Conservation (phyloP, 1,140 invertebrate species). For the Temnothorax curvispinosus region DNA sequence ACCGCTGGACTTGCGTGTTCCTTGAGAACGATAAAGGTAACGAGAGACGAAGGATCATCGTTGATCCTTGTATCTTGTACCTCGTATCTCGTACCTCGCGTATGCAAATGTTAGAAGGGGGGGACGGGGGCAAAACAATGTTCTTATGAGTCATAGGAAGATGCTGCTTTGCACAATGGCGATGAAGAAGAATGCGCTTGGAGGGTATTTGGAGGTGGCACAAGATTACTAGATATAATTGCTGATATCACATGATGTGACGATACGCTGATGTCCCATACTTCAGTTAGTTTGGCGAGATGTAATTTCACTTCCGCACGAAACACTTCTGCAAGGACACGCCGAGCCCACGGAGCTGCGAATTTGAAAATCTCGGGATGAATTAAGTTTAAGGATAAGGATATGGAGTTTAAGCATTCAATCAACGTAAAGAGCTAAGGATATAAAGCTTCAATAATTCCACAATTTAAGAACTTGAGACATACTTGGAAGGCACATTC, state of each 20-base stretch:
- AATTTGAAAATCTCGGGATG: neutral
- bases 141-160: slow-evolving; percentile 38
- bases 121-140: neutral
- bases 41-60: neutral
- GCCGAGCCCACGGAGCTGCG: neutral
- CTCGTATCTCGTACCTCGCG: neutral
- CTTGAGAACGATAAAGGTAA: slow-evolving; percentile 8
- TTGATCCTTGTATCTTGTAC: neutral
- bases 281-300: neutral
- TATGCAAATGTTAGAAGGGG: neutral
- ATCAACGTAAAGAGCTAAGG: neutral
- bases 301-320: neutral
- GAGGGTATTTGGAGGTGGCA: neutral
- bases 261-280: neutral
- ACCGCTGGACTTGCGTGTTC: neutral
- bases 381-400: slow-evolving; percentile 1
- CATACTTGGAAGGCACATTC: neutral
- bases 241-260: neutral
- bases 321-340: neutral
- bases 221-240: slow-evolving; percentile 2
- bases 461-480: neutral
- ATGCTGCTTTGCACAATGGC: neutral
- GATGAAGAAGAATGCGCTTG: neutral
- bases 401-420: neutral
- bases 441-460: neutral